Evolutionary conservation across 2,888 invertebrate genomes (phyloP), one percentile per base, ranked within the genome.

Genomic region (Hyalella azteca): DNA sequence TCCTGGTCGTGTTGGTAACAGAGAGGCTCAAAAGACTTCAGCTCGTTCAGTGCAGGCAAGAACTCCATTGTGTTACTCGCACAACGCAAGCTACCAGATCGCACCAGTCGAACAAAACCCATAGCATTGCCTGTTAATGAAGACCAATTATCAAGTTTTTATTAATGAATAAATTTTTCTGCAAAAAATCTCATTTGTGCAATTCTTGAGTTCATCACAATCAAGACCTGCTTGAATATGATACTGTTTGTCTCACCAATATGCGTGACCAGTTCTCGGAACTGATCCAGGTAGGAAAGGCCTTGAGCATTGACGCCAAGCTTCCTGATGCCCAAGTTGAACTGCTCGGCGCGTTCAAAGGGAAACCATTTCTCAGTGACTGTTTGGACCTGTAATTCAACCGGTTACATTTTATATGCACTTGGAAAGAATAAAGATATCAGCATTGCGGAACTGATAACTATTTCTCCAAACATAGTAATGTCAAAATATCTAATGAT

Each of bases 71-170:
- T 95, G 87, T 95, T 94, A 9, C 96, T 94, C 87, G 95, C 94
- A 86, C 95, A 95, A 87, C 97, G 94, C 66, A 97, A 91, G 4
- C 96, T 96, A 26, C 98, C 98, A 0, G 97, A 95, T 78, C 96
- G 91, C 80, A 99, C 93, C 89, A 98, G 92, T 76, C 98, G 91
- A 4, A 99, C 94, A 87, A 97, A 98, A 2, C 97, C 98, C 91
- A 98, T 93, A 0, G 97, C 96, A 89, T 98, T 98, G 22, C 92
- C 91, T 91, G 85, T n/a, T n/a, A n/a, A n/a, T n/a, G n/a, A n/a
- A n/a, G n/a, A n/a, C n/a, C n/a, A n/a, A n/a, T n/a, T n/a, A n/a
- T n/a, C n/a, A n/a, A n/a, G n/a, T n/a, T n/a, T n/a, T n/a, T n/a
- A n/a, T n/a, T n/a, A n/a, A n/a, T n/a, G n/a, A n/a, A n/a, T n/a